Percentiles rank a stretch among this genome's conserved stretches.
phyloP scores from a whole-genome alignment of 2,113 vertebrate genomes.

The Aythya baeri region DNA sequence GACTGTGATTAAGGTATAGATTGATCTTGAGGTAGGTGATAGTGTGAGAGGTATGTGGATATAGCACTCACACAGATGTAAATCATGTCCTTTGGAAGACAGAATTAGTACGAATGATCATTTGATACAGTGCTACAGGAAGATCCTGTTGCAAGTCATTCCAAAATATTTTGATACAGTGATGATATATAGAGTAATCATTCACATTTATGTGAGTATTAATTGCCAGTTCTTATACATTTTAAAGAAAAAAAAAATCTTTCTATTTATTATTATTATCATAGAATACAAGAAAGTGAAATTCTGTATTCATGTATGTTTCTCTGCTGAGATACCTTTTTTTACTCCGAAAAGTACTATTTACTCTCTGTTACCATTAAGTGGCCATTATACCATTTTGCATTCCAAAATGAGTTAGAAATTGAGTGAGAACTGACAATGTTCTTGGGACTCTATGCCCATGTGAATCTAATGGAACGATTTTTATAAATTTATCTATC shows the following conservation, averaged over 20 bases:
- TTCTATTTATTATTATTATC: neutral
- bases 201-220: neutral
- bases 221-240: neutral
- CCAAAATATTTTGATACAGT: neutral
- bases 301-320: neutral
- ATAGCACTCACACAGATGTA: neutral
- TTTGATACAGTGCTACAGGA: neutral
- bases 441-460: neutral
- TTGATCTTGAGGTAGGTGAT: neutral
- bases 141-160: neutral
- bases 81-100: neutral
- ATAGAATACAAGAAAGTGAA: neutral
- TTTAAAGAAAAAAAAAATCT: neutral
- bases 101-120: neutral
- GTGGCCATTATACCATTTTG: neutral
- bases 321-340: neutral
- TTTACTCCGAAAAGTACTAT: neutral
- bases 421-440: neutral
- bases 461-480: neutral
- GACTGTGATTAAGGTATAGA: neutral
- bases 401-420: neutral
- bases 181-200: neutral
- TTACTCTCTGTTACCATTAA: neutral
- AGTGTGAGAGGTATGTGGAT: rapidly evolving
- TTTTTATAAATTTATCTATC: neutral